These are phyloP conservation scores for Andrena dorsata DNA, from an alignment of 2,888 invertebrate species.

Conservation along the genomic window DNA sequence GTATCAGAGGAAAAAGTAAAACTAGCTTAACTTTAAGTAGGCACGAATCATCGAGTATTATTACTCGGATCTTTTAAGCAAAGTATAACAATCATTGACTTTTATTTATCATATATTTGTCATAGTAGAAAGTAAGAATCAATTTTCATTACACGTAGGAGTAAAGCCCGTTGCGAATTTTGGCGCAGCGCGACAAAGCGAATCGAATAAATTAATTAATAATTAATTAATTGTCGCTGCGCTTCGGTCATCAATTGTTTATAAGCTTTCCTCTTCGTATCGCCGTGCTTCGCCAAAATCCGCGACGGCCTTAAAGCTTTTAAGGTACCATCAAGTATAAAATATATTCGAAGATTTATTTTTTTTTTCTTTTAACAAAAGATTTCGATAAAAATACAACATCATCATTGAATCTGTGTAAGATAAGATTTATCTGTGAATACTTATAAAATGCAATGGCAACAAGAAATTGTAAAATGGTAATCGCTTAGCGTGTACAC, in stretches of 20 bases:
- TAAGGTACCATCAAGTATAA: not conserved
- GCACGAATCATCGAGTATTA: not conserved
- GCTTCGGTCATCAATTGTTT: too few species aligned
- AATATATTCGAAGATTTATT: slow-evolving; percentile 23
- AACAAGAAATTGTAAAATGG: slow-evolving; percentile 14
- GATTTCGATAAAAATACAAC: slow-evolving; percentile 3
- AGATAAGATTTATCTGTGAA: slow-evolving; percentile 28
- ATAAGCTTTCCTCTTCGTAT: too few species aligned
- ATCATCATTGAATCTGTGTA: slow-evolving; percentile 23
- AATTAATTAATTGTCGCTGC: too few species aligned
- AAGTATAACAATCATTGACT: not conserved
- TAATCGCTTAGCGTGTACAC: slow-evolving; percentile 20
- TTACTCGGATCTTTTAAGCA: not conserved
- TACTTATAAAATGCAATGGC: slow-evolving; percentile 1
- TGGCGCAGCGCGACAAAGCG: too few species aligned
- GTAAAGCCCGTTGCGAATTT: not conserved
- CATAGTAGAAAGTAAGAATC: not conserved
- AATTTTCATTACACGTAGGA: not conserved
- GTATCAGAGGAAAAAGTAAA: slow-evolving; percentile 88
- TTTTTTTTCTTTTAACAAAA: slow-evolving; percentile 12
- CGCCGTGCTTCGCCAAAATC: too few species aligned
- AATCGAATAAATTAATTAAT: too few species aligned
- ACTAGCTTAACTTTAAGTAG: slow-evolving; percentile 57
- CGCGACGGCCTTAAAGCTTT: not conserved
- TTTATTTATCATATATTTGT: slow-evolving; percentile 16